Base-by-base conservation (phyloP, 1,140 invertebrate genomes). In the Bombus waltoni region DNA sequence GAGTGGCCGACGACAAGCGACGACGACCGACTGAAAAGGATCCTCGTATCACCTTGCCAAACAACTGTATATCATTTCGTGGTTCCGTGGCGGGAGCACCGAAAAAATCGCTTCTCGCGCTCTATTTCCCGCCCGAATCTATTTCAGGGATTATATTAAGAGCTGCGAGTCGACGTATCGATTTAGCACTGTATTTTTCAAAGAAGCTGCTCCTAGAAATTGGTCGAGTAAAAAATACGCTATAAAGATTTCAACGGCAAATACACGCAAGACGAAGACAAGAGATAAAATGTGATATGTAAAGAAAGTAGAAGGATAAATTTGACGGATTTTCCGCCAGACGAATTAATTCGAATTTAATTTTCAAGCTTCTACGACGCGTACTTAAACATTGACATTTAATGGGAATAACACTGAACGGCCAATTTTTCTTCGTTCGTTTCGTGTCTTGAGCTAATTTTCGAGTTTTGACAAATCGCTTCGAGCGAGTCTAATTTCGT, bases 21-120 rank as follows among this genome's bases (percentile, higher is more conserved):
- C 88, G 77, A 53, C 70, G 81, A 90, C 88, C 75, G 75, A 66
- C 59, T 88, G 82, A 90, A 91, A 88, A 80, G 82, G 59, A 81
- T 82, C 79, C 81, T 38, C 81, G 74, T 79, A 73, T 78, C 80
- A 77, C 44, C 77, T 77, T 62, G 88, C 62, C 77, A 77, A 91
- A 91, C 83, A 78, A 77, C 86, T 83, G 75, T 87, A 77, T 53
- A 87, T 85, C 89, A 89, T 62, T 68, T 87, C 44, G 44, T 57
- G n/a, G 68, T 66, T 47, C 68, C 59, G 62, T 22, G 44, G 79
- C 59, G 18, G 35, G 42, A 72, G 57, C 59, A 72, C 1, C 28
- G 59, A 79, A 47, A 47, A 59, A 78, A 35, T 35, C 22, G 38
- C 44, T 11, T 18, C 22, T 35, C 38, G n/a, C 18, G 10, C 47